Conservation (phyloP, 2,113 vertebrate species). For the Xenus cinereus region DNA sequence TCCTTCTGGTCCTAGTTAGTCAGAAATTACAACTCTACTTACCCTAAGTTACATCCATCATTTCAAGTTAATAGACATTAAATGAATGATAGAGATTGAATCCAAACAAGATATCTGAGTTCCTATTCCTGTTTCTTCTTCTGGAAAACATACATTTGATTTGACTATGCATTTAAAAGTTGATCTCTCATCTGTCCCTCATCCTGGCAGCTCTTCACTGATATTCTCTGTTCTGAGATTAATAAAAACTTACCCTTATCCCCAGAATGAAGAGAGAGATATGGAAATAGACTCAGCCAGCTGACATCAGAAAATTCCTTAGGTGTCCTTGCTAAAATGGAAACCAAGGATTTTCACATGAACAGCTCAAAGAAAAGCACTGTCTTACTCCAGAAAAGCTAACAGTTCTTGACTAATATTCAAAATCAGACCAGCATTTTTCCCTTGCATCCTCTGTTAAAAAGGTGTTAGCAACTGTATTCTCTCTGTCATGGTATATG, state of each 20-base stretch:
- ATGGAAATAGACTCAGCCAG: neutral
- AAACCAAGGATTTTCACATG: neutral
- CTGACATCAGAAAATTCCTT: neutral
- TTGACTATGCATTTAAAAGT: conserved; percentile 4
- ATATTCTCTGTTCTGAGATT: neutral
- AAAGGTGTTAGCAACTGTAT: neutral
- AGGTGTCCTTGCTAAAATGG: neutral
- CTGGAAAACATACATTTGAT: conserved; percentile 12
- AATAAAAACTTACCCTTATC: neutral
- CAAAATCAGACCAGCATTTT: neutral
- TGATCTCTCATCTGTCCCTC: neutral
- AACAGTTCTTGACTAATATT: neutral
- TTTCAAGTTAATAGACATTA: neutral
- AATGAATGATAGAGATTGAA: neutral
- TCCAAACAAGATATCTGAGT: neutral
- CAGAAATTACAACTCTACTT: neutral
- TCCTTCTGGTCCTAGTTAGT: neutral
- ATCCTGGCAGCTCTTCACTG: neutral
- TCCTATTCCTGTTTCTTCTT: neutral
- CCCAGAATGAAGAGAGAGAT: neutral
- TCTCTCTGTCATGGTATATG: neutral
- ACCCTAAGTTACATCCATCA: neutral
- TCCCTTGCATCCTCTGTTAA: neutral
- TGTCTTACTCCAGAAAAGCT: neutral
- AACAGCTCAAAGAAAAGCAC: neutral